A percentile compares a stretch with the other conserved stretches of the same genome.
These are phyloP conservation scores for Drosophila gunungcola DNA, from an alignment of 1,140 invertebrate genomes.

Conservation along the genomic window DNA sequence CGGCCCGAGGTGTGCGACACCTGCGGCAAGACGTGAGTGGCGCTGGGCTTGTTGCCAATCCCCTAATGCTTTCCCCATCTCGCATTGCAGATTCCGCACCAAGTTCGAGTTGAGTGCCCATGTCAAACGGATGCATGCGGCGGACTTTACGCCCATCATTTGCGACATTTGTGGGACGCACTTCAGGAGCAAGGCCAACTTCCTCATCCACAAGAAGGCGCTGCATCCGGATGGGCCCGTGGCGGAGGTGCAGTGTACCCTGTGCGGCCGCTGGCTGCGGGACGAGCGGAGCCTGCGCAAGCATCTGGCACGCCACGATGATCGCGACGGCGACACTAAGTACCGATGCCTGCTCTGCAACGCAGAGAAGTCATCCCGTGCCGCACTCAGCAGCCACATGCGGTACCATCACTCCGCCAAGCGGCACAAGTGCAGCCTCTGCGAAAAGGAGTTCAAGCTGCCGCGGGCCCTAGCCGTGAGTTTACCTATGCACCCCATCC, in stretches of 20 bases:
- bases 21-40: slow-evolving; percentile 65
- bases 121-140: slow-evolving; percentile 64
- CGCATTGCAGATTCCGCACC: slow-evolving; percentile 53
- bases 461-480: slow-evolving; percentile 60
- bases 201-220: slow-evolving; percentile 71
- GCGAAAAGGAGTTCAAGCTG: slow-evolving; percentile 75
- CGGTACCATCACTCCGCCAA: slow-evolving; percentile 76
- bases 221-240: slow-evolving; percentile 73
- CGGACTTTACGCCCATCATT: slow-evolving; percentile 70
- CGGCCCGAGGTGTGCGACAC: slow-evolving; percentile 66
- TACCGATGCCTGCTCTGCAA: slow-evolving; percentile 71
- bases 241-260: slow-evolving; percentile 68
- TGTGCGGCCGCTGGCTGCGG: slow-evolving; percentile 74
- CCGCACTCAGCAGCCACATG: slow-evolving; percentile 72
- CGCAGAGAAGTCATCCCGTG: slow-evolving; percentile 72
- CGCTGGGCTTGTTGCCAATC: neutral
- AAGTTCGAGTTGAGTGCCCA: slow-evolving; percentile 66
- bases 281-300: slow-evolving; percentile 75
- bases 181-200: slow-evolving; percentile 75
- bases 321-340: slow-evolving; percentile 64
- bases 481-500: neutral
- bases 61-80: neutral
- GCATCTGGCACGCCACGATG: slow-evolving; percentile 66
- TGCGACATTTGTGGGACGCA: slow-evolving; percentile 74
- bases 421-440: slow-evolving; percentile 71